Evolutionary conservation across 2,888 invertebrate species (phyloP).

Genomic region (Prostheceraeus crozeri): DNA sequence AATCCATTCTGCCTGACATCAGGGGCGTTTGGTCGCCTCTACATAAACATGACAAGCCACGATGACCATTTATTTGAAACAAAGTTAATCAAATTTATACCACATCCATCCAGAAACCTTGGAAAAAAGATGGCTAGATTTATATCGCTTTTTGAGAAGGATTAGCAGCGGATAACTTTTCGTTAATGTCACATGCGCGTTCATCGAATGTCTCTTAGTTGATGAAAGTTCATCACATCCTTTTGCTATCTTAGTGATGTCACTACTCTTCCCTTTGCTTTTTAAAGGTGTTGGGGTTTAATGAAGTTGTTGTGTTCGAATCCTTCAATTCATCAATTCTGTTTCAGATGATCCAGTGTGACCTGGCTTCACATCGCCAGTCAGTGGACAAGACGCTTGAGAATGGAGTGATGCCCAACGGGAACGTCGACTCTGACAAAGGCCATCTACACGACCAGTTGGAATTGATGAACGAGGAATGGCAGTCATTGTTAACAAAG

Average conservation of each 20-base stretch:
- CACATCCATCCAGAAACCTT: too few relatives aligned
- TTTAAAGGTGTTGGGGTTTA: neutral
- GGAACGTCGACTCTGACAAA: slow-evolving; percentile 13
- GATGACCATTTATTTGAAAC: too few relatives aligned
- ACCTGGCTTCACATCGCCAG: slow-evolving; percentile 14
- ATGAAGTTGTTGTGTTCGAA: neutral
- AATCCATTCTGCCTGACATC: too few relatives aligned
- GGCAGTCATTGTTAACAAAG: slow-evolving; percentile 70
- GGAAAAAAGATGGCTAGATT: too few relatives aligned
- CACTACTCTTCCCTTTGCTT: neutral
- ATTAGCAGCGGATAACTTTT: too few relatives aligned
- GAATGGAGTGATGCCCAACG: slow-evolving; percentile 19
- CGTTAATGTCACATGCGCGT: too few relatives aligned
- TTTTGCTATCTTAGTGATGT: neutral
- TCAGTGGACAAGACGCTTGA: slow-evolving; percentile 30
- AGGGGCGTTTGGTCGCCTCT: too few relatives aligned
- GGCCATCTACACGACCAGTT: slow-evolving; percentile 27
- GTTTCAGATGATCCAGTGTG: slow-evolving; percentile 27
- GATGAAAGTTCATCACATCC: neutral
- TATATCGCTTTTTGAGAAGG: too few relatives aligned
- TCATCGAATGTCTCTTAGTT: neutral
- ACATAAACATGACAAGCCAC: too few relatives aligned
- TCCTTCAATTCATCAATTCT: neutral
- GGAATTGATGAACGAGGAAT: slow-evolving; percentile 68
- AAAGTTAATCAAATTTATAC: too few relatives aligned